Conservation (phyloP, 2,113 vertebrate species). For the Chunga burmeisteri region DNA sequence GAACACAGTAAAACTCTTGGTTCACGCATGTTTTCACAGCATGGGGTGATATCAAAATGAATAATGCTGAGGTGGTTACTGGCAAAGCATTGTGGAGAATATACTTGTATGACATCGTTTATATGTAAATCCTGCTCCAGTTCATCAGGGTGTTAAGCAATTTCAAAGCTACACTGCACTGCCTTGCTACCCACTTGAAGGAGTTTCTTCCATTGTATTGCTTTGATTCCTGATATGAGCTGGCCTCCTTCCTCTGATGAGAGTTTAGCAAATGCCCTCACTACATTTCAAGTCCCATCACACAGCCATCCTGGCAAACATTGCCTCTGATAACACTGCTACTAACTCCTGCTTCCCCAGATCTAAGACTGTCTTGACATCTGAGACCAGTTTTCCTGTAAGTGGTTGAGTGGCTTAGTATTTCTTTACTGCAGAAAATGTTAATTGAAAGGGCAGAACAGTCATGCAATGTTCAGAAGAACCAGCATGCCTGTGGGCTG, state of each 20-base stretch:
- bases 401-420: neutral
- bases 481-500: neutral
- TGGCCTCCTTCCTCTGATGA: neutral
- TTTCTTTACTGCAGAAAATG: neutral
- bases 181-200: slow-evolving; percentile 2
- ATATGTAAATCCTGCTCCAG: slow-evolving; percentile 66
- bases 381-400: neutral
- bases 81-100: slow-evolving; percentile 47
- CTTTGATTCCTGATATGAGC: neutral
- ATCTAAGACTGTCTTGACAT: neutral
- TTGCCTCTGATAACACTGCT: neutral
- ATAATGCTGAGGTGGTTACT: slow-evolving; percentile 46
- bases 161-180: slow-evolving; percentile 24
- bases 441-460: neutral
- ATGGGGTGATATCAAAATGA: slow-evolving; percentile 52
- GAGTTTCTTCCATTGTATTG: neutral
- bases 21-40: slow-evolving; percentile 49
- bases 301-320: neutral
- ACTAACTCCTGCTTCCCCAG: neutral
- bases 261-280: neutral
- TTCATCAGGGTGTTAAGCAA: slow-evolving; percentile 24
- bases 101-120: slow-evolving; percentile 43
- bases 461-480: neutral
- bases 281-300: neutral
- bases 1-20: neutral